Percentiles rank a stretch among this genome's conserved stretches.
Conservation (phyloP, 1,140 invertebrate species). For the Pseudobourletiella spinata region DNA sequence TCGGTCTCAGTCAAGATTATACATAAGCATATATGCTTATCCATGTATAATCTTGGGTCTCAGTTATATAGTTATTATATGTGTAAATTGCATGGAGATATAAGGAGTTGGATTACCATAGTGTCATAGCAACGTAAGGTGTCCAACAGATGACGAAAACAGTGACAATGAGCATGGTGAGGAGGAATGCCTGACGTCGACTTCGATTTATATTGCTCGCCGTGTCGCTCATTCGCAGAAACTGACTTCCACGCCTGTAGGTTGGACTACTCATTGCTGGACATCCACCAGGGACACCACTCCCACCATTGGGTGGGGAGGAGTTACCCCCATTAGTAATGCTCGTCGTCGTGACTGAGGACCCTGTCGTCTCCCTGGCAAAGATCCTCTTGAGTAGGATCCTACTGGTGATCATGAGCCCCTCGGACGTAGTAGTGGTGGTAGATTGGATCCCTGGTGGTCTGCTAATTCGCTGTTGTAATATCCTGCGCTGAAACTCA, state of each 20-base stretch:
- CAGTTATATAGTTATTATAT: too few relatives aligned
- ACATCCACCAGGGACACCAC: background rate
- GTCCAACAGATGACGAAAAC: conserved; percentile 74
- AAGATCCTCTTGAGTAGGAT: conserved; percentile 3
- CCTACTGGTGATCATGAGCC: background rate
- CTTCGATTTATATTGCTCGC: conserved; percentile 56
- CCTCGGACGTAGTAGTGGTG: background rate
- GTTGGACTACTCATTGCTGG: background rate
- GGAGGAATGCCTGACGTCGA: conserved; percentile 59
- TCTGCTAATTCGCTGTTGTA: background rate
- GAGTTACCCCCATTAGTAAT: background rate
- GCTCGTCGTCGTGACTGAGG: background rate
- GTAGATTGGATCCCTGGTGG: background rate
- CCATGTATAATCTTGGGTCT: too few relatives aligned
- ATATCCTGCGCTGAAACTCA: background rate
- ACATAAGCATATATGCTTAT: too few relatives aligned
- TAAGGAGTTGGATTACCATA: too few relatives aligned
- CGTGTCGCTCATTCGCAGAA: conserved; percentile 55
- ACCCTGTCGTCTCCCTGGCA: background rate
- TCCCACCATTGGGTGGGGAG: background rate
- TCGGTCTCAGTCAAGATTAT: too few relatives aligned
- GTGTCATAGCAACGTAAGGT: conserved; percentile 62
- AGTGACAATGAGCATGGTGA: conserved; percentile 71
- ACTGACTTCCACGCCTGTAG: conserved; percentile 35
- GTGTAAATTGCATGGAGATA: too few relatives aligned